These are phyloP conservation scores for Dinoponera quadriceps DNA, from an alignment of 1,140 invertebrate species.

Conservation along the genomic window DNA sequence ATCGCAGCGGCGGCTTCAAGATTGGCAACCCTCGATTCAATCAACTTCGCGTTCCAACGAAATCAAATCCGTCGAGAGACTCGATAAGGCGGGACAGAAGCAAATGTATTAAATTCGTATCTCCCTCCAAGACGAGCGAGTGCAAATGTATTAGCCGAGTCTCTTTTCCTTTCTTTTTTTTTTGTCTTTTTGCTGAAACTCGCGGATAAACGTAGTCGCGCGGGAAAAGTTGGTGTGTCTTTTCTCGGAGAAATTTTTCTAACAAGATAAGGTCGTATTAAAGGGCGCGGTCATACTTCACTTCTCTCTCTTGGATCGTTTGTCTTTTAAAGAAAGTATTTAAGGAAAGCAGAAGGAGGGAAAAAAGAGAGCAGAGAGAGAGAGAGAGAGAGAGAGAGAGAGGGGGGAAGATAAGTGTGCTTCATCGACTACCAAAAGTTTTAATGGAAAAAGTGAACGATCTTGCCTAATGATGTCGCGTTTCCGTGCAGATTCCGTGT, in stretches of 20 bases:
- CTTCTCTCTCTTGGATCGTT: slow-evolving; percentile 4
- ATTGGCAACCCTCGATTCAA: slow-evolving; percentile 62
- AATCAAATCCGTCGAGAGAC: slow-evolving; percentile 68
- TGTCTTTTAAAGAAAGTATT: slow-evolving; percentile 47
- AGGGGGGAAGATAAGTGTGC: not conserved
- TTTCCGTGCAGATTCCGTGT: slow-evolving; percentile 15
- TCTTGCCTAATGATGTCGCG: slow-evolving; percentile 10
- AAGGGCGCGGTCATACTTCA: not conserved
- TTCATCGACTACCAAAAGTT: slow-evolving; percentile 30
- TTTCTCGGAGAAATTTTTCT: slow-evolving; percentile 38
- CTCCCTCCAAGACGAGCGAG: slow-evolving; percentile 24
- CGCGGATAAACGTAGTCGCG: slow-evolving; percentile 1
- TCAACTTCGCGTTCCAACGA: slow-evolving; percentile 61
- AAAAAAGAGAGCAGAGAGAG: no score
- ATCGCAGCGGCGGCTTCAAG: slow-evolving; percentile 29
- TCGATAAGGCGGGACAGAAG: slow-evolving; percentile 13
- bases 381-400: not conserved
- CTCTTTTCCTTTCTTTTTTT: not conserved
- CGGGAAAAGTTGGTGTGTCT: slow-evolving; percentile 26
- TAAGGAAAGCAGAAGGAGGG: not conserved
- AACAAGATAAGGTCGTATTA: slow-evolving; percentile 47
- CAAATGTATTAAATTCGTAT: slow-evolving; percentile 55
- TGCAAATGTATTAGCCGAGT: slow-evolving; percentile 50
- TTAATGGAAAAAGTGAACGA: slow-evolving; percentile 54
- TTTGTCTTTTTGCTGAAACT: not conserved